phyloP scores from a whole-genome alignment of 2,113 vertebrate species.

The Xiphophorus couchianus region DNA sequence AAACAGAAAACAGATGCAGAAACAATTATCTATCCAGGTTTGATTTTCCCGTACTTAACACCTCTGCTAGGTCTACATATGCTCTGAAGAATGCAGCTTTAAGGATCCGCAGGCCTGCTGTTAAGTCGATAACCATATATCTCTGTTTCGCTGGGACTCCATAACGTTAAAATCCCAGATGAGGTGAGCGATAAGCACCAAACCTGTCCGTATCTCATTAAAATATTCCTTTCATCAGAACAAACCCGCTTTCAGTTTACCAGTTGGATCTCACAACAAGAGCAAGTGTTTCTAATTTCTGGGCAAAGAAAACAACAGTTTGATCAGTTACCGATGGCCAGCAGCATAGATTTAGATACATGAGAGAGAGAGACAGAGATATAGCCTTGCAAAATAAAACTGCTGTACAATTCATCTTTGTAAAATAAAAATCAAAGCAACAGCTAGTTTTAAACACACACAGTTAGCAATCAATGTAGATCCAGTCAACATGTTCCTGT shows the following conservation, averaged over 20 bases:
- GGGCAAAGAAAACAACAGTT: slow-evolving; percentile 1
- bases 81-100: neutral
- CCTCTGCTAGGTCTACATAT: neutral
- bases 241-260: slow-evolving; percentile 34
- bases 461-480: too few species aligned
- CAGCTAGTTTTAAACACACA: too few species aligned
- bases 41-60: neutral
- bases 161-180: slow-evolving; percentile 43
- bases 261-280: neutral
- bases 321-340: too few species aligned
- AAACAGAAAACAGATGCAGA: neutral
- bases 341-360: too few species aligned
- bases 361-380: too few species aligned
- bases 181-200: slow-evolving; percentile 44
- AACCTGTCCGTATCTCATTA: slow-evolving; percentile 45
- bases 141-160: slow-evolving; percentile 23
- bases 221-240: slow-evolving; percentile 50
- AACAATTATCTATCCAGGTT: neutral
- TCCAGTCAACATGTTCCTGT: too few species aligned
- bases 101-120: neutral
- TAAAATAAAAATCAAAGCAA: neutral
- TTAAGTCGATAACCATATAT: slow-evolving; percentile 5
- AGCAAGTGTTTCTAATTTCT: neutral
- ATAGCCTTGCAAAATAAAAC: too few species aligned
- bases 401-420: too few species aligned